These are phyloP conservation scores for Actenoides hombroni DNA, from an alignment of 2,113 vertebrate genomes.

Conservation along the genomic window DNA sequence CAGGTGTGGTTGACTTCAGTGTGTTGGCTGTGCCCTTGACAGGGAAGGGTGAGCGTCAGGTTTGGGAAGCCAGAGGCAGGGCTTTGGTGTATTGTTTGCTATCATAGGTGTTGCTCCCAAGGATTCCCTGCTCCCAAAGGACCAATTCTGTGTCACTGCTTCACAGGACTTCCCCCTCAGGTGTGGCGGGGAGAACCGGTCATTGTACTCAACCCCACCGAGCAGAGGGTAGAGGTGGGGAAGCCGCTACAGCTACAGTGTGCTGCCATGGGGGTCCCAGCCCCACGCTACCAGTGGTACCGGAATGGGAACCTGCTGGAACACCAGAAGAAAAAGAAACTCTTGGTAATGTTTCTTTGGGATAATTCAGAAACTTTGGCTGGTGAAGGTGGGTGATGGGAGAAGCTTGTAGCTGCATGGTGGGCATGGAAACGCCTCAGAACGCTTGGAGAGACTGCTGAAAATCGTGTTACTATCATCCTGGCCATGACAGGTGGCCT, in stretches of 20 bases:
- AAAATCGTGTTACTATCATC: not conserved
- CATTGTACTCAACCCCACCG: slow-evolving; percentile 73
- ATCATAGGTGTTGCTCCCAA: not conserved
- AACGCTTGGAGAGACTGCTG: not conserved
- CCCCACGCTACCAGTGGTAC: slow-evolving; percentile 86
- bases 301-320: slow-evolving; percentile 75
- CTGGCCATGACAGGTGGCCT: not conserved
- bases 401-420: not conserved
- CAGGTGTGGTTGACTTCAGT: not conserved
- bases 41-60: not conserved
- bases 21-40: not conserved
- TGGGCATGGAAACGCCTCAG: not conserved
- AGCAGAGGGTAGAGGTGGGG: slow-evolving; percentile 62
- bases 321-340: slow-evolving; percentile 65
- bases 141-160: not conserved
- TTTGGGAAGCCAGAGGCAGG: not conserved
- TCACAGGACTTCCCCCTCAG: slow-evolving; percentile 55
- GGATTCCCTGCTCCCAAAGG: not conserved
- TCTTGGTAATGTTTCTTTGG: slow-evolving; percentile 69
- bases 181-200: slow-evolving; percentile 80
- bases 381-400: not conserved
- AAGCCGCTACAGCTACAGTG: slow-evolving; percentile 72
- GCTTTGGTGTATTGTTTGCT: not conserved
- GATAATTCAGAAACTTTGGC: not conserved
- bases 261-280: slow-evolving; percentile 79